Evolutionary conservation across 2,113 vertebrate genomes (phyloP), one percentile per base, ranked within the genome.

Genomic region (Megaleporinus macrocephalus): DNA sequence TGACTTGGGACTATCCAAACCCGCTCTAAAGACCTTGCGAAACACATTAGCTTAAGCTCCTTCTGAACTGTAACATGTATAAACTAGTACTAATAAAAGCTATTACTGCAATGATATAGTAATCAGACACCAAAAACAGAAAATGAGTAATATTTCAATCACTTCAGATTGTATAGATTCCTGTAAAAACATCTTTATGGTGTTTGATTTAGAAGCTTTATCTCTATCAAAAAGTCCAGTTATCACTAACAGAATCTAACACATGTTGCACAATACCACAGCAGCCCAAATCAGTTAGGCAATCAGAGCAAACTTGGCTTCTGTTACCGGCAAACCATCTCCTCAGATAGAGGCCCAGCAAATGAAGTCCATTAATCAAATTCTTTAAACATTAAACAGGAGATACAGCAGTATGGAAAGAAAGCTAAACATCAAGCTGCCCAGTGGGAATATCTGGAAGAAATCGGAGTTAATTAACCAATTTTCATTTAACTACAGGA

Each of bases 1-100:
- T 41, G n/a, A 68, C 73, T 33, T 78, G 36, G 47, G n/a, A 81
- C 63, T 70, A 73, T 55, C 51, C 16, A 61, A 80, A 80, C 51
- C 68, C 18, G 49, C 36, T 66, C 49, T 62, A 30, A 41, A 81
- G 18, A 20, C 27, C 36, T 29, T 59, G 51, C 68, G 27, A 76
- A 71, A 62, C 36, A 30, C 74, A 49, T 55, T 59, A 59, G 22
- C 66, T 44, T 41, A 70, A 36, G 65, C 33, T 20, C 24, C 14
- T 13, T n/a, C n/a, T 18, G 18, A 30, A 68, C 20, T 55, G 16
- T 68, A 20, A 0, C 0, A 22, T 3, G 24, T 3, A 20, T 33
- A 5, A 4, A 78, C 12, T 11, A 55, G 9, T 12, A 69, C 29
- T 49, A 73, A 59, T 74, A 76, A 78, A 44, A 74, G 24, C 70